Percentiles rank a stretch among this genome's conserved stretches.
Conservation (phyloP, 2,888 invertebrate genomes). For the Hipparchia sbordonii region DNA sequence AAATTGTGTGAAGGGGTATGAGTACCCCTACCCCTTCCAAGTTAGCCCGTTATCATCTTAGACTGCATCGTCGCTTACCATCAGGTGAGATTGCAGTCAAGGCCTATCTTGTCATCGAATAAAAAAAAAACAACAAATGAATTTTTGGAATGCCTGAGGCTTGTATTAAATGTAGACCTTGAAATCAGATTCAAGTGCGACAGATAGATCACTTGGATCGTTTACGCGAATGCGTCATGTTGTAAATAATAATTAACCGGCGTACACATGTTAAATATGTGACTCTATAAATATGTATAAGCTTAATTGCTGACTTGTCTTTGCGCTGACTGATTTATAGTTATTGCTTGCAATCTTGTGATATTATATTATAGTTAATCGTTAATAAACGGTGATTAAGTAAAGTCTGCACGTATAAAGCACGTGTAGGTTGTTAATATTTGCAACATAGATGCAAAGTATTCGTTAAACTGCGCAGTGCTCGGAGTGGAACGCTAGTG, state of each 20-base stretch:
- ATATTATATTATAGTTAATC: slow-evolving; percentile 13
- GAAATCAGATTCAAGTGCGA: background rate
- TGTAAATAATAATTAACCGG: slow-evolving; percentile 8
- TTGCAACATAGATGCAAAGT: background rate
- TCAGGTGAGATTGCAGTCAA: no score
- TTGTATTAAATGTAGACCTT: background rate
- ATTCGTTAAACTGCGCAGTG: no score
- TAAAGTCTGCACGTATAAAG: background rate
- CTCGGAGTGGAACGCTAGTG: no score
- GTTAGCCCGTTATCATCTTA: no score
- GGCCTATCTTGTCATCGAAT: no score
- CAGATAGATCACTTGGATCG: background rate
- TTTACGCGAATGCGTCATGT: slow-evolving; percentile 19
- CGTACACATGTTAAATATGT: slow-evolving; percentile 12
- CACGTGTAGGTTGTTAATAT: slow-evolving; percentile 1
- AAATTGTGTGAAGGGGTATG: no score
- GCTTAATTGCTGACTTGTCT: slow-evolving; percentile 19
- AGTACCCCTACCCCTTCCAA: no score
- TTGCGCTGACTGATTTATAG: slow-evolving; percentile 25
- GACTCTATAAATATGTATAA: slow-evolving; percentile 25
- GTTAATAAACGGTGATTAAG: slow-evolving; percentile 6
- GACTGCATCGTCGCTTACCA: no score
- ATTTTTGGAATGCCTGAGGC: background rate
- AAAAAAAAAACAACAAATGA: no score
- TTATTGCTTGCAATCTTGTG: slow-evolving; percentile 17